A percentile compares a stretch with the other conserved stretches of the same genome.
phyloP scores from a whole-genome alignment of 2,888 invertebrate genomes.

The Melangyna quadrimaculata region DNA sequence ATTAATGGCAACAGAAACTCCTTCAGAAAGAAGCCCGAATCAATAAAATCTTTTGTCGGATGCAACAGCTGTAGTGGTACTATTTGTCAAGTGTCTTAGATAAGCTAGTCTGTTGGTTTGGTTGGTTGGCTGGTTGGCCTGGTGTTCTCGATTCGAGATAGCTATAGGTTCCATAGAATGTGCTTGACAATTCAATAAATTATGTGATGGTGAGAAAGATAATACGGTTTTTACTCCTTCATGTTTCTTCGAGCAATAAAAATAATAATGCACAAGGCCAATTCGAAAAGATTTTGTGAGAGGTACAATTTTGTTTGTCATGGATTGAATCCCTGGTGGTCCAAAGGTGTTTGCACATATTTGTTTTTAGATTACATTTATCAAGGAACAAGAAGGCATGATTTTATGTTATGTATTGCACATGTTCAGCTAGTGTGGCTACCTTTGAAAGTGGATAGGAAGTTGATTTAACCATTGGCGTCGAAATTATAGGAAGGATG shows the following conservation, averaged over 20 bases:
- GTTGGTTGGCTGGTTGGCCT: background rate
- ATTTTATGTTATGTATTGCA: too few relatives aligned
- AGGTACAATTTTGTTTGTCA: background rate
- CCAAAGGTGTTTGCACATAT: background rate
- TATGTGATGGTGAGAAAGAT: constrained; percentile 20
- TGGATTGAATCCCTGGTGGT: background rate
- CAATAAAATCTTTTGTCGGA: constrained; percentile 42
- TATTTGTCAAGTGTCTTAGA: constrained; percentile 52
- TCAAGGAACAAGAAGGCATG: too few relatives aligned
- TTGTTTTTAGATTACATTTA: background rate
- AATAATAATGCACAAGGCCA: background rate
- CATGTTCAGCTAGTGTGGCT: too few relatives aligned
- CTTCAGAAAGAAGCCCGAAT: constrained; percentile 39
- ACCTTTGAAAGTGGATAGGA: too few relatives aligned
- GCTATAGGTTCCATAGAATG: background rate
- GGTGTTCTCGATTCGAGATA: constrained; percentile 12
- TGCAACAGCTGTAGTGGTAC: constrained; percentile 31
- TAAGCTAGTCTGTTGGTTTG: constrained; percentile 13
- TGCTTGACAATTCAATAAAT: constrained; percentile 20
- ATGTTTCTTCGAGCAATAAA: background rate
- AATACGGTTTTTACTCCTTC: background rate
- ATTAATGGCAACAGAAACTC: constrained; percentile 57
- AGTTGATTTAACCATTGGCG: too few relatives aligned
- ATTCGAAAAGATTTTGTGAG: background rate
- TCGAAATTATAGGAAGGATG: too few relatives aligned